Conservation (phyloP, 92 coral and sea anemone genomes). For the Palythoa grandiflora region DNA sequence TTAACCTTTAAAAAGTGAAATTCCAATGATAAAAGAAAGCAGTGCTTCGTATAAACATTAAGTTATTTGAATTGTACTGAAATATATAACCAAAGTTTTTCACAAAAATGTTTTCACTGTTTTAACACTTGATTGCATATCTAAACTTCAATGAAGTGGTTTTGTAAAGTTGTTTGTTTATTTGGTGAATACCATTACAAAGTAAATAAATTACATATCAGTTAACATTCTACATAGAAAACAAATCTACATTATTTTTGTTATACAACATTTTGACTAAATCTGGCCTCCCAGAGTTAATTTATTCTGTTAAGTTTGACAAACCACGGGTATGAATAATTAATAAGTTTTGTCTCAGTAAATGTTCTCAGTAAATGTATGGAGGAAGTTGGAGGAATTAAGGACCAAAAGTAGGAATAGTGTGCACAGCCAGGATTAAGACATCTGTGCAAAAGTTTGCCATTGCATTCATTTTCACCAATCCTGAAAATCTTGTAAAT, state of each 20-base stretch:
- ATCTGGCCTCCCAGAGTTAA: conserved; percentile 1
- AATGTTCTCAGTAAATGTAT: conserved; percentile 42
- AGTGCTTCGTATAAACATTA: no score
- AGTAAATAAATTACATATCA: background rate
- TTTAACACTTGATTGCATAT: background rate
- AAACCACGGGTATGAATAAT: conserved; percentile 59
- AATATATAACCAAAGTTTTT: background rate
- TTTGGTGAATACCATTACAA: background rate
- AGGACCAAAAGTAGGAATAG: conserved; percentile 4
- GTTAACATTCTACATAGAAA: background rate
- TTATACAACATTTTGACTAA: background rate
- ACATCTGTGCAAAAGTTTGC: background rate
- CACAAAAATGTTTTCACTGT: background rate
- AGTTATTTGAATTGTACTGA: no score
- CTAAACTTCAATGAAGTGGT: background rate
- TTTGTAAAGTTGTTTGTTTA: background rate
- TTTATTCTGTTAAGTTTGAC: conserved; percentile 20
- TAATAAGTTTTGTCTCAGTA: conserved; percentile 79
- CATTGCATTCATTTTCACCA: background rate
- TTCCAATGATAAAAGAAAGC: no score
- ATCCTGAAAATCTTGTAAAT: background rate
- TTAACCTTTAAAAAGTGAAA: no score
- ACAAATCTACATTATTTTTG: background rate
- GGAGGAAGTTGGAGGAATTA: background rate
- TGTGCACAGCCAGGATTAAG: background rate